These are phyloP conservation scores for Mactra quadrangularis DNA, from an alignment of 1,140 invertebrate genomes.

Conservation along the genomic window DNA sequence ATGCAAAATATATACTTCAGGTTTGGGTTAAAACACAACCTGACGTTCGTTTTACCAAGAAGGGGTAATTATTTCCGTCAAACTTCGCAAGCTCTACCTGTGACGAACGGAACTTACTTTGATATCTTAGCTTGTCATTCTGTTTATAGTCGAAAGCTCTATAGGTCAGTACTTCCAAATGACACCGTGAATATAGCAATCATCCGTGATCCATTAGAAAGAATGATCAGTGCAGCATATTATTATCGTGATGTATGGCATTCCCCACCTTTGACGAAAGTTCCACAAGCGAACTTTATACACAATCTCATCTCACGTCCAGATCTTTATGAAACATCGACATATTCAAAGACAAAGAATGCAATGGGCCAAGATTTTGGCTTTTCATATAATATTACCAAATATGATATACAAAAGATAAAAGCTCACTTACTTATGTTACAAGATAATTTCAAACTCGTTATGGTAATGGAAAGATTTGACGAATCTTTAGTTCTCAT, in stretches of 20 bases:
- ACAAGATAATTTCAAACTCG: constrained; percentile 82
- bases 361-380: constrained; percentile 73
- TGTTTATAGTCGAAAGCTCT: constrained; percentile 61
- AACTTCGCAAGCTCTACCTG: background rate
- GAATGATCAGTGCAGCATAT: constrained; percentile 65
- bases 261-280: constrained; percentile 27
- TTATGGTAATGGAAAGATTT: constrained; percentile 85
- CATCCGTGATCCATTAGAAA: constrained; percentile 66
- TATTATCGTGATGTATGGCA: constrained; percentile 62
- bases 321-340: constrained; percentile 38
- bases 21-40: constrained; percentile 84
- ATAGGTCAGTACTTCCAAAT: constrained; percentile 58
- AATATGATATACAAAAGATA: constrained; percentile 25
- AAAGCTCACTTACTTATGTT: constrained; percentile 59
- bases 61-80: constrained; percentile 17
- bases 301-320: constrained; percentile 54
- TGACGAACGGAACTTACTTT: background rate
- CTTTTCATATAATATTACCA: constrained; percentile 24
- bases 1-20: constrained; percentile 85
- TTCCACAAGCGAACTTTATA: constrained; percentile 36
- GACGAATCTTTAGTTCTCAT: constrained; percentile 85
- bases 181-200: constrained; percentile 68
- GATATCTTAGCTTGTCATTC: constrained; percentile 41
- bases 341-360: constrained; percentile 66
- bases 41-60: constrained; percentile 83